Base-by-base conservation (phyloP, 2,888 invertebrate genomes). In the Maniola hyperantus region DNA sequence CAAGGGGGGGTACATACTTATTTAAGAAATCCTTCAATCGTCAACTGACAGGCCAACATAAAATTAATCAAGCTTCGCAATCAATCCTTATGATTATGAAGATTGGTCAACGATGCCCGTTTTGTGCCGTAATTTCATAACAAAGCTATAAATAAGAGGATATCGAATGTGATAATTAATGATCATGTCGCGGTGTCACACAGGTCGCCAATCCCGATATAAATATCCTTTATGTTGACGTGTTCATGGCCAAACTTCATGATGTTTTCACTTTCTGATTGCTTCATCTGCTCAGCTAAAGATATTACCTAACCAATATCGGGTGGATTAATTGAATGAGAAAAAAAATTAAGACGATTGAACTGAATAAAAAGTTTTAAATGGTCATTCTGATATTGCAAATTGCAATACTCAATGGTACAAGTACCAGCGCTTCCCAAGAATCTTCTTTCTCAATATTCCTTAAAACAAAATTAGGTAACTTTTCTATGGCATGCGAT, bases 261-360 rank as follows among this genome's bases (percentile, higher is more conserved):
- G 65, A 58, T 44, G 59, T 65, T 69, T 69, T 69, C 67, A 62
- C 70, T 65, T 70, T 65, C 55, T 10, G 46, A 55, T 68, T 69
- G 39, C 67, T 53, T 54, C 62, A 69, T 59, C 20, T 54, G 13
- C n/a, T 15, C 34, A 55, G 18, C 6, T 11, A 5, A 39, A 39
- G 6, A 55, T 18, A 20, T 57, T 20, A n/a, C n/a, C n/a, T n/a
- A 55, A 54, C 34, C 33, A 53, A 54, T 15, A 54, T 54, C 34
- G 54, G n/a, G 13, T 54, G 8, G 4, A 1, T n/a, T 34, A 7
- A 51, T 26, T 54, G 34, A 36, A 15, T 7, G 8, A 10, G 15
- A n/a, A 7, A 36, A n/a, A 7, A 34, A 51, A n/a, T n/a, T 18
- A 26, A 13, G 10, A 20, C 13, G 8, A 51, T 51, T 51, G 5